phyloP scores from a whole-genome alignment of 2,797 vertebrate genomes.

The Leptoclinus maculatus region DNA sequence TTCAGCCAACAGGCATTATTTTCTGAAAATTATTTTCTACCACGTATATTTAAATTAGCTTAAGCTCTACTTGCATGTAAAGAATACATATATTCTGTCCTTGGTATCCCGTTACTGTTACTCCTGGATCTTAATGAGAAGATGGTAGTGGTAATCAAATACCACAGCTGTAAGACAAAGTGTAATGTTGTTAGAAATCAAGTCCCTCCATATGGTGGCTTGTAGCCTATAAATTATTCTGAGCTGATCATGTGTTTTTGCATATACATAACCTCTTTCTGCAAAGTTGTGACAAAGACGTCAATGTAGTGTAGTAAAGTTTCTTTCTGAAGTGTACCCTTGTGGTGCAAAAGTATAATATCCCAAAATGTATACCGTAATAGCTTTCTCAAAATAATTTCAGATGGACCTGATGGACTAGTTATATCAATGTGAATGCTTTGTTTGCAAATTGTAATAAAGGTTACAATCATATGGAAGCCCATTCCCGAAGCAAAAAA shows the following conservation, averaged over 20 bases:
- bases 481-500: too few relatives aligned
- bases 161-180: too few relatives aligned
- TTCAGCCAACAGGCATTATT: background rate
- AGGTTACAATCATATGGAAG: too few relatives aligned
- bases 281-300: background rate
- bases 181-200: background rate
- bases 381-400: background rate
- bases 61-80: background rate
- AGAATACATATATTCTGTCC: too few relatives aligned
- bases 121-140: background rate
- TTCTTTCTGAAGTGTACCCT: background rate
- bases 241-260: background rate
- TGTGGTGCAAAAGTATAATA: background rate
- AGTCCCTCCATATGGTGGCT: background rate
- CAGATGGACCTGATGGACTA: background rate
- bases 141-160: background rate
- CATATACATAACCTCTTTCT: background rate
- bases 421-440: background rate
- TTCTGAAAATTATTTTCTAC: background rate
- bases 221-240: background rate
- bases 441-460: background rate
- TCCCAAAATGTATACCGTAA: background rate
- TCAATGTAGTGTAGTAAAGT: background rate
- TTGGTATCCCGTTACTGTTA: background rate
- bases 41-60: background rate